Evolutionary conservation across 2,888 invertebrate species (phyloP), one percentile per base, ranked within the genome.

Genomic region (Latheticus oryzae): DNA sequence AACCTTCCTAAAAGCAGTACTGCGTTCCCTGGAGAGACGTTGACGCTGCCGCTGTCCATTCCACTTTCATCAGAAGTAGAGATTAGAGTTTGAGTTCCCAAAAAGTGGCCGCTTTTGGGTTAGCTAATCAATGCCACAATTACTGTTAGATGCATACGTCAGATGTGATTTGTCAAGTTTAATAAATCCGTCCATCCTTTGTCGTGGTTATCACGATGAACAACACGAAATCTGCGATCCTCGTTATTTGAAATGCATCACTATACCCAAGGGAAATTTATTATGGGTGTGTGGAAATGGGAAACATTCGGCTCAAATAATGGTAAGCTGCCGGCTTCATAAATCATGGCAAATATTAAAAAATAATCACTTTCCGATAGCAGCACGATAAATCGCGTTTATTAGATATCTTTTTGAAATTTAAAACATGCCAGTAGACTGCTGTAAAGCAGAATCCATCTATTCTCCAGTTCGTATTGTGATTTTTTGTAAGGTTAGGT

Each of bases 241-340:
- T 28, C 51, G 35, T 57, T 43, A 32, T 37, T 38, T 24, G 32
- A 32, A 57, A 57, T 54, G 48, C 58, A 50, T 40, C 54, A 54
- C 48, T 19, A 16, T 28, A 19, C 58, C 54, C 50, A 12, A 33
- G 58, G 58, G 58, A 58, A 58, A 58, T 58, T 53, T 48, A 58
- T 58, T 40, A 58, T 42, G 24, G 40, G 50, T 47, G 17, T 54
- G 40, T 47, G 48, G 26, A 54, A 58, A 54, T 58, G 48, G 58
- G 28, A 58, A 53, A 53, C 53, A 48, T 53, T 48, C 38, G 8
- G 40, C 28, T 16, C 47, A 45, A 58, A 58, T 54, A 58, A 54
- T 58, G 58, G 42, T 58, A 54, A 54, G 37, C 37, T 45, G 33
- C 35, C 21, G 33, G 51, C 43, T 16, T 26, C 51, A 43, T 57